These are phyloP conservation scores for Myanophis thanlyinensis DNA, from an alignment of 2,113 vertebrate species.

Conservation along the genomic window DNA sequence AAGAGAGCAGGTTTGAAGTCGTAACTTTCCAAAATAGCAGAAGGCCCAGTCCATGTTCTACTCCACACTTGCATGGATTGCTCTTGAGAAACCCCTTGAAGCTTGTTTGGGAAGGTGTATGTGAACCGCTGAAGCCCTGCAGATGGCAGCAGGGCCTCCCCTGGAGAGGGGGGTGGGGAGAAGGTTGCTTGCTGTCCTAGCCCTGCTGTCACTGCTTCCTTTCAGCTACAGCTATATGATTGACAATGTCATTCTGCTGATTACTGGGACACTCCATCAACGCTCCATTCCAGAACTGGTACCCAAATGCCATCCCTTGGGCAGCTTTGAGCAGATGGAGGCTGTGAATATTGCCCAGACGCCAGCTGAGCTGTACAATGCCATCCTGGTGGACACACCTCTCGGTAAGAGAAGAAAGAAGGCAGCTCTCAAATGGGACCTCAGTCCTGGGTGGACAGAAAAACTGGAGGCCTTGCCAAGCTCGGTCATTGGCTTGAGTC, in stretches of 20 bases:
- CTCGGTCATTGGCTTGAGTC: neutral
- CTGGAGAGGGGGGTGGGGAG: neutral
- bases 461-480: neutral
- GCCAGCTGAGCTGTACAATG: constrained; percentile 96
- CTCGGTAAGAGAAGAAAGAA: constrained; percentile 75
- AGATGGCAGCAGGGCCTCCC: neutral
- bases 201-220: neutral
- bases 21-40: neutral
- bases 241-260: constrained; percentile 96
- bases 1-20: neutral
- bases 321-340: constrained; percentile 99
- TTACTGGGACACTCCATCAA: constrained; percentile 96
- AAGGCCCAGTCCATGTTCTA: neutral
- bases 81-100: neutral
- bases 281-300: constrained; percentile 94
- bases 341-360: constrained; percentile 99
- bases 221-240: constrained; percentile 99
- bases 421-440: neutral
- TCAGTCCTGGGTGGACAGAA: neutral
- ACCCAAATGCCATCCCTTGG: constrained; percentile 95
- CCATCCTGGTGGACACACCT: constrained; percentile 97
- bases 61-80: neutral
- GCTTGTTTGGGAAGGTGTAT: neutral
- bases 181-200: neutral
- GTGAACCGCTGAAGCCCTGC: neutral